Percentiles rank a stretch among this genome's conserved stretches.
These are phyloP conservation scores for Chrysopa pallens DNA, from an alignment of 1,140 invertebrate genomes.

Conservation along the genomic window DNA sequence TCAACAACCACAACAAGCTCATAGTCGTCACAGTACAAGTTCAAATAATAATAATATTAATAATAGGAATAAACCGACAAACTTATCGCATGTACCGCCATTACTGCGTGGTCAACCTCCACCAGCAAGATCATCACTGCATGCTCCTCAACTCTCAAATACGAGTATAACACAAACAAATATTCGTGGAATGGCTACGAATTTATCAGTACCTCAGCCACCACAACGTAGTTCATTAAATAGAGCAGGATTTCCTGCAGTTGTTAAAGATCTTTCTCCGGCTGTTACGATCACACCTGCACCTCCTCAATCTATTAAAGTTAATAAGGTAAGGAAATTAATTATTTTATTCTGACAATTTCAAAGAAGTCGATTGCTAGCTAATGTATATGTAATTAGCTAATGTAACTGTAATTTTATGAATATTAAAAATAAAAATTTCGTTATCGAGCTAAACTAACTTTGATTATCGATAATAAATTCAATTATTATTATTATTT, in stretches of 20 bases:
- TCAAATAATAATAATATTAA: constrained; percentile 9
- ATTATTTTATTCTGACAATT: not conserved
- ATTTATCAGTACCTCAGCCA: constrained; percentile 38
- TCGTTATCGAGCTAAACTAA: too few relatives aligned
- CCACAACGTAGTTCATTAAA: constrained; percentile 22
- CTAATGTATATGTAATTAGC: too few relatives aligned
- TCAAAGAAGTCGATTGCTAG: too few relatives aligned
- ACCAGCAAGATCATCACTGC: constrained; percentile 29
- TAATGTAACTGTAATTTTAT: too few relatives aligned
- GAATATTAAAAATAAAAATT: too few relatives aligned
- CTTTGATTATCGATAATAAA: too few relatives aligned
- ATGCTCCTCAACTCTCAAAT: constrained; percentile 30
- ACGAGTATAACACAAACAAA: constrained; percentile 19
- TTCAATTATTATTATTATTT: too few relatives aligned
- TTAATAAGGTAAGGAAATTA: constrained; percentile 22
- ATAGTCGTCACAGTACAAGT: constrained; percentile 17
- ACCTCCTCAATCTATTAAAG: constrained; percentile 31
- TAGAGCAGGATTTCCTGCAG: constrained; percentile 13
- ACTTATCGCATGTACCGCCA: constrained; percentile 14
- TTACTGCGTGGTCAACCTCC: constrained; percentile 30
- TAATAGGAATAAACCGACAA: not conserved
- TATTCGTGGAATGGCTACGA: constrained; percentile 31
- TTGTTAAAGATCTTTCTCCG: constrained; percentile 22
- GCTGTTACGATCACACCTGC: constrained; percentile 49
- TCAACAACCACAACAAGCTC: constrained; percentile 15